A percentile compares a stretch with the other conserved stretches of the same genome.
phyloP scores from a whole-genome alignment of 1,140 invertebrate genomes.

The Drosophila pseudoobscura region DNA sequence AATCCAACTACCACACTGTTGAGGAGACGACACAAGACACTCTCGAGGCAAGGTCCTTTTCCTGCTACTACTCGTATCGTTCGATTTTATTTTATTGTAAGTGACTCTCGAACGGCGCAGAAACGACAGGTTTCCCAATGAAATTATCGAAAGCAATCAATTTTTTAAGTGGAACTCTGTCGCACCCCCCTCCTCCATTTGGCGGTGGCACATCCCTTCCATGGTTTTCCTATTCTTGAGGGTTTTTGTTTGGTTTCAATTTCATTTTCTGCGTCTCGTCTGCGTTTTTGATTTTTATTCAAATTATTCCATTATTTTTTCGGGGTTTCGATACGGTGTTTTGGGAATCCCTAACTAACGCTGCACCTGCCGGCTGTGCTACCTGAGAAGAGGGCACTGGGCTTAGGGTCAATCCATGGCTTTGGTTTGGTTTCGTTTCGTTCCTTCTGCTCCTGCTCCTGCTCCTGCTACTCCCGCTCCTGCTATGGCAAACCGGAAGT shows the following conservation, averaged over 20 bases:
- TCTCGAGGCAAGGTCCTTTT: conserved; percentile 41
- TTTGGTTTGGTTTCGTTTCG: too few species aligned
- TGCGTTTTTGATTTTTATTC: conserved; percentile 71
- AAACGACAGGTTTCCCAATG: conserved; percentile 71
- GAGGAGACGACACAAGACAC: conserved; percentile 28
- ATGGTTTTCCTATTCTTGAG: conserved; percentile 14
- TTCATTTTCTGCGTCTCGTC: conserved; percentile 47
- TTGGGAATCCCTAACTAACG: not conserved
- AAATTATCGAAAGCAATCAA: conserved; percentile 80
- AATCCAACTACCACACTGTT: conserved; percentile 66
- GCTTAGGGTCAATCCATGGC: too few species aligned
- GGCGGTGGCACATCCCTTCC: conserved; percentile 16
- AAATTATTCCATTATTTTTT: conserved; percentile 62
- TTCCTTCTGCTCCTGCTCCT: too few species aligned
- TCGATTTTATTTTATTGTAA: conserved; percentile 80
- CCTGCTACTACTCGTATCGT: conserved; percentile 24
- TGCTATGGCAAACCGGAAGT: conserved; percentile 74
- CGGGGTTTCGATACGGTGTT: not conserved
- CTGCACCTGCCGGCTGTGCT: too few species aligned
- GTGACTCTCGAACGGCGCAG: conserved; percentile 41
- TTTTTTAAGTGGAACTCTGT: conserved; percentile 78
- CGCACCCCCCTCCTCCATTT: conserved; percentile 29
- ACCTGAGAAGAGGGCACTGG: too few species aligned
- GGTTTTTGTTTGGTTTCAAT: conserved; percentile 77
- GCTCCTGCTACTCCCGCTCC: conserved; percentile 40